Evolutionary conservation across 2,888 invertebrate genomes (phyloP), one percentile per base, ranked within the genome.

Genomic region (Pristionchus maxplancki): DNA sequence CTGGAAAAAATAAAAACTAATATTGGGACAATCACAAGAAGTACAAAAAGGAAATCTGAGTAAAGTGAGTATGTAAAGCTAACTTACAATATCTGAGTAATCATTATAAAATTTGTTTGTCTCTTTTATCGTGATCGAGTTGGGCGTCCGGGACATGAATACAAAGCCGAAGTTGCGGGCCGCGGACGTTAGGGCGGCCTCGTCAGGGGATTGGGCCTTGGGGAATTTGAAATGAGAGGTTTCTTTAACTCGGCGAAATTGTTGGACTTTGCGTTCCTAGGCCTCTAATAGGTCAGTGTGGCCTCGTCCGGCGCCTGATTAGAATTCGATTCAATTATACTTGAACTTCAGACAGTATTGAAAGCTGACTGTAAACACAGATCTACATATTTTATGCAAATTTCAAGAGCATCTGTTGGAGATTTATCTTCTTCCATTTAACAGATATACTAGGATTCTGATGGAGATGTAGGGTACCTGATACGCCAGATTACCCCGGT

Each of bases 111-210:
- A n/a, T n/a, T n/a, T n/a, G n/a, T n/a, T n/a, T n/a, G n/a, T n/a
- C n/a, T 93, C 92, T 96, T 97, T 96, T 83, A 96, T 95, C 5
- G 95, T 96, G 17, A 96, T 95, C 37, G 95, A 95, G 81, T 94
- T 95, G 1, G 96, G 96, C 13, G 96, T 96, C 67, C 96, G 94
- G 37, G 95, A 95, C 94, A 96, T 97, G 96, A 99, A 99, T 91
- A 98, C 98, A 96, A 98, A 99, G 93, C 99, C 99, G 95, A 99
- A 99, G 96, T 99, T 99, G 94, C 99, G 96, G 4, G 99, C 99
- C 1, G 99, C 99, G 20, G 98, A 97, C 34, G 99, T 99, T 62
- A 99, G 96, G 2, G 99, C 99, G 82, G 97, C 97, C 95, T 99
- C 99, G 95, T 99, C 99, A 0, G 99, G 99, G 90, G 98, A 98